Conservation (phyloP, 2,888 invertebrate genomes). For the Tachina lurida region DNA sequence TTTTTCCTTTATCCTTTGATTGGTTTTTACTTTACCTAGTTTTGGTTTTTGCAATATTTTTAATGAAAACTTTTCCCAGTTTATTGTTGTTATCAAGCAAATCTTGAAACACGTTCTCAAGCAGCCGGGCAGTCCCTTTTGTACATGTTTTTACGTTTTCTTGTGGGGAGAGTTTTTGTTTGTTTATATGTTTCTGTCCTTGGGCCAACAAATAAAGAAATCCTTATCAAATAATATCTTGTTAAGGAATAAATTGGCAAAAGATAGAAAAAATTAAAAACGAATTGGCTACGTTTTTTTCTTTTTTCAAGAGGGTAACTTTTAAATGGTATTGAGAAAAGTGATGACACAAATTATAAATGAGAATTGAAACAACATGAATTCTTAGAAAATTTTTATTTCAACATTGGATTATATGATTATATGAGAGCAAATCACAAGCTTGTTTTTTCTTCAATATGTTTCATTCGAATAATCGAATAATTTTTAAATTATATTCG, state of each 20-base stretch:
- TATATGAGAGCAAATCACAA: too few species aligned
- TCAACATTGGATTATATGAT: too few species aligned
- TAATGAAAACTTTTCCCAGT: neutral
- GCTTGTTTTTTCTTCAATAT: too few species aligned
- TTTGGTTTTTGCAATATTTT: neutral
- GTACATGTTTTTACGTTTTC: neutral
- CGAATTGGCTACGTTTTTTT: neutral
- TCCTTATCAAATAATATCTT: conserved; percentile 56
- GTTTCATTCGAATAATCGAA: too few species aligned
- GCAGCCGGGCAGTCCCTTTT: neutral
- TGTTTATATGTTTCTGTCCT: conserved; percentile 21
- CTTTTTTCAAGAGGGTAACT: neutral
- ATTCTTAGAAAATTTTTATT: too few species aligned
- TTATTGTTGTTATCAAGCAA: conserved; percentile 3
- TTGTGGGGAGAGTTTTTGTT: conserved; percentile 23
- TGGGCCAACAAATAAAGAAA: conserved; percentile 56
- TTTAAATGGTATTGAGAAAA: neutral
- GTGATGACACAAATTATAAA: too few species aligned
- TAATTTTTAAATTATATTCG: too few species aligned
- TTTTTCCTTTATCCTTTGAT: neutral
- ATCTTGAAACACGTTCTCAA: conserved; percentile 32
- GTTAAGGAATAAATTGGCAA: conserved; percentile 41
- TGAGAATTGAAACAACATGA: too few species aligned
- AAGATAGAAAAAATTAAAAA: neutral
- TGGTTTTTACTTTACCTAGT: neutral